Evolutionary conservation across 92 coral and sea anemone genomes (phyloP), one percentile per base, ranked within the genome.

Genomic region (Paramuricea clavata): DNA sequence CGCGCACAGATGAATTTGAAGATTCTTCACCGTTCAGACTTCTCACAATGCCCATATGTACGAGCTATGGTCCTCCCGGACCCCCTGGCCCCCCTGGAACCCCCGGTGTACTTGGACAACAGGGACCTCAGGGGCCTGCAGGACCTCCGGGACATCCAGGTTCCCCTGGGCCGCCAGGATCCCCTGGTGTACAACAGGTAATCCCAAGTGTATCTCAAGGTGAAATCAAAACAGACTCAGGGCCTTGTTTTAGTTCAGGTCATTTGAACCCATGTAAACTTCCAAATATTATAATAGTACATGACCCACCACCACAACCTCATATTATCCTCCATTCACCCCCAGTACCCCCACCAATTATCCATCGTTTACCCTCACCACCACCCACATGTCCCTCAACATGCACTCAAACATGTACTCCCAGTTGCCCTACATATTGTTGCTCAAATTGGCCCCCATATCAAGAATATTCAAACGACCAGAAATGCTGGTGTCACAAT

Each of bases 71-170:
- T 4, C 94, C 92, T 10, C 85, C 90, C 10, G 98, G 98, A 69
- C 94, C 93, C 9, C 81, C 85, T 32, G 98, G 98, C 27, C 89
- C 88, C 6, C 94, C 92, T 4, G 98, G 98, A 44, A 78, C 90
- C 10, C 89, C 90, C 10, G 98, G 98, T 9, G 42, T 83, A 28
- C 91, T 56, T 27, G 98, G 98, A 49, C 95, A 89, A 19, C 85
- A 91, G 19, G 95, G 95, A 59, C 83, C 83, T 17, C 84, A 81
- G 41, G 95, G 95, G 17, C 75, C 77, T 30, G 72, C 93, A 9
- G 98, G 98, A 6, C 87, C 26, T 26, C 82, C 67, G 5, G 82
- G 82, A 33, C 36, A 30, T 6, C 67, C 82, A 31, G 82, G 82
- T n/a, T 68, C 16, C 9, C 82, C 82, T 0, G 82, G 82, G 1